Percentiles rank a stretch among this genome's conserved stretches.
These are phyloP conservation scores for Chrysocyon brachyurus DNA, from an alignment of 2,797 vertebrate genomes.

Conservation along the genomic window DNA sequence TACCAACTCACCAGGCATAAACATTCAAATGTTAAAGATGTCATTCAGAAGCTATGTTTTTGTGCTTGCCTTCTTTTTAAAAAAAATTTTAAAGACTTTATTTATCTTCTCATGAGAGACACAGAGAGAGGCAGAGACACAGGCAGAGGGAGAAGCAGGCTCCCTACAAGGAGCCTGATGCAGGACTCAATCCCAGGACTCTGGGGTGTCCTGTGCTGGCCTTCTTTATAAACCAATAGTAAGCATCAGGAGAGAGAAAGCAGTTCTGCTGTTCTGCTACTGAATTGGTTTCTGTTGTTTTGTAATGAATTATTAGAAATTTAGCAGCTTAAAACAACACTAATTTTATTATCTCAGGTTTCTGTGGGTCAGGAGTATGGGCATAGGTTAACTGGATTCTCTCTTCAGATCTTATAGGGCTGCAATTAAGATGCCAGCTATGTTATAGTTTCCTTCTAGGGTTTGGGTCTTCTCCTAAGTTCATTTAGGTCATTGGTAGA, in stretches of 20 bases:
- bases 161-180: no score
- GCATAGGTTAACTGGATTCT: background rate
- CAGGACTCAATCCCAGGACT: no score
- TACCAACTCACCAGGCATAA: constrained; percentile 2
- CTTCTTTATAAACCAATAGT: background rate
- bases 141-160: no score
- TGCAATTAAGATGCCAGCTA: background rate
- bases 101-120: no score
- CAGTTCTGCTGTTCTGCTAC: background rate
- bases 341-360: background rate
- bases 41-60: background rate
- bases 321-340: background rate
- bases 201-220: background rate
- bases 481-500: background rate
- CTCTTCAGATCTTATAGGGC: background rate
- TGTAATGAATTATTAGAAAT: background rate
- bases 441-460: background rate
- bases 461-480: background rate
- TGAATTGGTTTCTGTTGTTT: background rate
- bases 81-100: no score
- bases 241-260: background rate
- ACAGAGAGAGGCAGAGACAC: no score
- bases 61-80: background rate
- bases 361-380: background rate
- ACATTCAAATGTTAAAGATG: constrained; percentile 12